A percentile compares a stretch with the other conserved stretches of the same genome.
These are phyloP conservation scores for Phalacrocorax carbo DNA, from an alignment of 2,113 vertebrate genomes.

Conservation along the genomic window DNA sequence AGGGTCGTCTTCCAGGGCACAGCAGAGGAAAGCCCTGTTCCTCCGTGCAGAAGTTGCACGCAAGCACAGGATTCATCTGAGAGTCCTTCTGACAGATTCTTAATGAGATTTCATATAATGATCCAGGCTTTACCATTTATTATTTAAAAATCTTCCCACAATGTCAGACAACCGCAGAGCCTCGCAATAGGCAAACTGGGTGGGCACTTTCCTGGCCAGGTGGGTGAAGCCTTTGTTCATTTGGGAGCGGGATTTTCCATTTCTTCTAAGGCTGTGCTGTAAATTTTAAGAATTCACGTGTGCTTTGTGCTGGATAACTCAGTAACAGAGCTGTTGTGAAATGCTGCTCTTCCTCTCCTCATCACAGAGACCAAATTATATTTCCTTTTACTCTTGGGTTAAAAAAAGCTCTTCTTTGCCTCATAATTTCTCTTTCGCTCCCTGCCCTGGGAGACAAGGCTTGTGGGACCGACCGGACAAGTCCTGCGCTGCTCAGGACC, in stretches of 20 bases:
- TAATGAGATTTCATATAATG: not conserved
- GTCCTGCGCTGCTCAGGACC: not conserved
- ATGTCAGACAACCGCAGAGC: not conserved
- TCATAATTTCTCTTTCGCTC: rapidly evolving
- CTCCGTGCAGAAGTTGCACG: not conserved
- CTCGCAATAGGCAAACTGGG: not conserved
- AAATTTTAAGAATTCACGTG: rapidly evolving
- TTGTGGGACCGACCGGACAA: not conserved
- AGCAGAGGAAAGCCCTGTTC: not conserved
- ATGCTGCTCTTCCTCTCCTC: not conserved
- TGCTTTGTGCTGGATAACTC: not conserved
- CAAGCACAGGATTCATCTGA: not conserved
- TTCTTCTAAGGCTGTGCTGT: too few relatives aligned
- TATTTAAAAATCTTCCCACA: not conserved
- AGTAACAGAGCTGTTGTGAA: not conserved
- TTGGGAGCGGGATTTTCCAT: not conserved
- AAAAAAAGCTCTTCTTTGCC: not conserved
- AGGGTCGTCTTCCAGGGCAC: not conserved
- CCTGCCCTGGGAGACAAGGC: not conserved
- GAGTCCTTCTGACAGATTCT: not conserved
- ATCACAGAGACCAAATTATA: not conserved
- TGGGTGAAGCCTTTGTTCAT: not conserved
- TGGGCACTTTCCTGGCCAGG: not conserved
- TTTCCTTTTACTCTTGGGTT: not conserved
- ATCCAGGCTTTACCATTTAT: rapidly evolving